Evolutionary conservation across 2,797 vertebrate genomes (phyloP).

Genomic region (Semaprochilodus insignis): DNA sequence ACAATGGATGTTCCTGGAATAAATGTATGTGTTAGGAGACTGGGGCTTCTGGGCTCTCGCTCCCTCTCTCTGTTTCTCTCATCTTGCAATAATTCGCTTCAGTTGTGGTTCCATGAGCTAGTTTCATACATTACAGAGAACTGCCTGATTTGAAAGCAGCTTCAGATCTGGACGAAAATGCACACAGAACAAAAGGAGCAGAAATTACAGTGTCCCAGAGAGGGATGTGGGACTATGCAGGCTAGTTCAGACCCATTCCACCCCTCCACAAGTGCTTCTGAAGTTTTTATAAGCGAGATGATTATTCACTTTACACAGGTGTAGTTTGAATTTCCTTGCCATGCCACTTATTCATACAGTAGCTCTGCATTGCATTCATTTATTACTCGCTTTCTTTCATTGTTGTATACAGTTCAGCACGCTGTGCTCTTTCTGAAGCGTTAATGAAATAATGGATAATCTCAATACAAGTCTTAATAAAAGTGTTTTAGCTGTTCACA

Average conservation of each 20-base stretch:
- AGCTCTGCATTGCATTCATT: constrained; percentile 22
- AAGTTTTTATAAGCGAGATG: neutral
- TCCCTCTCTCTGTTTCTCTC: neutral
- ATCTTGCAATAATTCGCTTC: neutral
- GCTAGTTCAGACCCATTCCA: constrained; percentile 52
- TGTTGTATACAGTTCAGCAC: neutral
- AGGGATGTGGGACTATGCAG: constrained; percentile 19
- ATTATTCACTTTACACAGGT: constrained; percentile 27
- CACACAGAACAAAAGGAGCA: neutral
- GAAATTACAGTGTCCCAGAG: neutral
- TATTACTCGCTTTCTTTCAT: constrained; percentile 19
- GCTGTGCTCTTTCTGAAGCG: constrained; percentile 3
- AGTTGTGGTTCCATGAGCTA: no score
- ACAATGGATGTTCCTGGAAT: constrained; percentile 29
- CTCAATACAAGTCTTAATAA: neutral
- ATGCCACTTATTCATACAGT: constrained; percentile 21
- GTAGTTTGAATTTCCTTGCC: constrained; percentile 15
- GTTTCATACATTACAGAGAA: neutral
- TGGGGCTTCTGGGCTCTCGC: constrained; percentile 14
- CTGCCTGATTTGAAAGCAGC: neutral
- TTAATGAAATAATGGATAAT: neutral
- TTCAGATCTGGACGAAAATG: neutral
- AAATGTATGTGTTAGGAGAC: constrained; percentile 37
- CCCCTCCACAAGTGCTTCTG: neutral
- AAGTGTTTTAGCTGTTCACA: neutral